Conservation (phyloP, 1,140 invertebrate species). For the Belonocnema kinseyi region DNA sequence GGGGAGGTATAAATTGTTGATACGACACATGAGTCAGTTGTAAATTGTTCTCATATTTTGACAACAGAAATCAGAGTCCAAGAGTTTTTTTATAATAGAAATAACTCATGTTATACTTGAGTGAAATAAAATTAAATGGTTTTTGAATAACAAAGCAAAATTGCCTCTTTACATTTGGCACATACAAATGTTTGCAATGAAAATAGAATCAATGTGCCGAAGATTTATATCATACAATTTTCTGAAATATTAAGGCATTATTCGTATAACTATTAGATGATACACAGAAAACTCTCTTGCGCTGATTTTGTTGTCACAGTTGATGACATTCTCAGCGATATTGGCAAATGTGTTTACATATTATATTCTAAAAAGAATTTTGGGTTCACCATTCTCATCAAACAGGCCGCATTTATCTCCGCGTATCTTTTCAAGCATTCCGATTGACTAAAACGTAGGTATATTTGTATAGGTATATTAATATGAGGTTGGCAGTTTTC, state of each 20-base stretch:
- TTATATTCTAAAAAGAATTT: constrained; percentile 46
- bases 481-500: constrained; percentile 70
- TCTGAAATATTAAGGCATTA: too few relatives aligned
- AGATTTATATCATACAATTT: too few relatives aligned
- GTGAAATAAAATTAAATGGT: not conserved
- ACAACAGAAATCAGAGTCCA: not conserved
- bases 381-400: constrained; percentile 37
- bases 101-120: not conserved
- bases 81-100: not conserved
- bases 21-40: constrained; percentile 17
- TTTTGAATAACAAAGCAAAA: not conserved
- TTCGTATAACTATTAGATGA: too few relatives aligned
- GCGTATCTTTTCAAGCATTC: constrained; percentile 35
- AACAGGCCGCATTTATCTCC: constrained; percentile 33
- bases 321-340: not conserved
- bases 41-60: not conserved
- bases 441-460: constrained; percentile 65
- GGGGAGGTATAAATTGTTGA: constrained; percentile 19
- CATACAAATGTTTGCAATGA: too few relatives aligned
- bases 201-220: too few relatives aligned
- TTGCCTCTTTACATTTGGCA: too few relatives aligned
- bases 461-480: constrained; percentile 50
- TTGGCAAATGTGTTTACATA: constrained; percentile 50
- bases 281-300: not conserved
- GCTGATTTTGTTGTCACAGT: not conserved